Conservation (phyloP, 2,888 invertebrate species). For the Alentia gelatinosa region DNA sequence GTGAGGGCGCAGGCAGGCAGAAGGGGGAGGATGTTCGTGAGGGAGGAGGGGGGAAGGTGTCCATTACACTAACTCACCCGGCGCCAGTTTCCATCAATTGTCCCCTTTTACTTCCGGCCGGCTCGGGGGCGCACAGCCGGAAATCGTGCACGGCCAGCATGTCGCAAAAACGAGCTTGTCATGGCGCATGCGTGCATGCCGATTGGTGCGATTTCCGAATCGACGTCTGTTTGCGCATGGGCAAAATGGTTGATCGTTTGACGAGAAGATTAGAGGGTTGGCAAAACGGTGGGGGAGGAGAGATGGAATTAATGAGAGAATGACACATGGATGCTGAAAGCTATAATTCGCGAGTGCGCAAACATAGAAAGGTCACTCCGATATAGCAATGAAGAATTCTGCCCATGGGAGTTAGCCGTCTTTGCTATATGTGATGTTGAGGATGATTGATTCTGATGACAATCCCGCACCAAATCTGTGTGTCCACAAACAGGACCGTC, state of each 20-base stretch:
- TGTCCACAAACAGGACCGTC: not conserved
- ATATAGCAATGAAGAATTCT: not conserved
- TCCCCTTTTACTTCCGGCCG: not conserved
- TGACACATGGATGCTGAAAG: not conserved
- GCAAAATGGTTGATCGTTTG: not conserved
- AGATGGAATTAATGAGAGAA: not conserved
- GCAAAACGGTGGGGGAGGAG: not conserved
- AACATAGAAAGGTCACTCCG: not conserved
- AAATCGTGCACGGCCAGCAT: not conserved
- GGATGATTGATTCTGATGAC: constrained; percentile 22
- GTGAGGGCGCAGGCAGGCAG: not conserved
- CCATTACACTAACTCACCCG: constrained; percentile 28
- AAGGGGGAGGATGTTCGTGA: not conserved
- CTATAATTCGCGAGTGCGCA: not conserved
- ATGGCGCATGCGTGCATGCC: constrained; percentile 4
- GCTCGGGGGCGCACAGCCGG: not conserved
- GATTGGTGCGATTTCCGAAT: not conserved
- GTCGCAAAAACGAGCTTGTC: not conserved
- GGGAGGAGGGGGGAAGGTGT: not conserved
- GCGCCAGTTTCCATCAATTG: constrained; percentile 12
- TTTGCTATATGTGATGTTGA: not conserved
- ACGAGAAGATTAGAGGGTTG: not conserved
- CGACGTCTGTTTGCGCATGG: not conserved
- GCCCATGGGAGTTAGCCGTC: not conserved
- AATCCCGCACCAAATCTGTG: not conserved